Evolutionary conservation across 2,888 invertebrate species (phyloP).

Genomic region (Acholoe squamosa): DNA sequence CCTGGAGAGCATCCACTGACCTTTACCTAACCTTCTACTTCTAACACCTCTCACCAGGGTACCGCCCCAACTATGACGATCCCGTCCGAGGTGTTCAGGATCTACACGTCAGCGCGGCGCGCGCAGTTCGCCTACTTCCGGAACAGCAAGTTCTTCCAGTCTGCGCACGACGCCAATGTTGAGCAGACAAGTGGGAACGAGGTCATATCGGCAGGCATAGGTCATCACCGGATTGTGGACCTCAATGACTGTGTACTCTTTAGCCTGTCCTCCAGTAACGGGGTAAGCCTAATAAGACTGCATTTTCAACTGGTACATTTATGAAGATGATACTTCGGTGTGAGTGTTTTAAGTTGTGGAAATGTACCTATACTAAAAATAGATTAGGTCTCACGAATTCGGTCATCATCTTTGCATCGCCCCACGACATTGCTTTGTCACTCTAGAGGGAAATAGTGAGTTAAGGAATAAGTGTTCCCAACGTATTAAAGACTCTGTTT

Average conservation of each 20-base stretch:
- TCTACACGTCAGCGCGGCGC: slow-evolving; percentile 64
- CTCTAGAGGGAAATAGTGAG: too few species aligned
- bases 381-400: too few species aligned
- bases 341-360: too few species aligned
- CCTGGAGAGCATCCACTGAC: too few species aligned
- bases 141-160: slow-evolving; percentile 63
- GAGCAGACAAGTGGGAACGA: slow-evolving; percentile 18
- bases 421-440: too few species aligned
- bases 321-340: too few species aligned
- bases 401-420: too few species aligned
- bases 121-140: slow-evolving; percentile 67
- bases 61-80: slow-evolving; percentile 42
- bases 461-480: too few species aligned
- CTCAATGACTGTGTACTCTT: slow-evolving; percentile 63
- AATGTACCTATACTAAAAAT: too few species aligned
- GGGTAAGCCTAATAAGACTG: background rate
- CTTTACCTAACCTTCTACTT: too few species aligned
- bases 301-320: background rate
- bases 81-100: slow-evolving; percentile 66
- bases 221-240: slow-evolving; percentile 26
- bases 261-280: slow-evolving; percentile 22
- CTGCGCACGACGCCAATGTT: background rate
- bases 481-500: too few species aligned
- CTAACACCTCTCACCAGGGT: background rate
- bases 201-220: slow-evolving; percentile 65